phyloP scores from a whole-genome alignment of 2,888 invertebrate genomes.

The Horisme vitalbata region DNA sequence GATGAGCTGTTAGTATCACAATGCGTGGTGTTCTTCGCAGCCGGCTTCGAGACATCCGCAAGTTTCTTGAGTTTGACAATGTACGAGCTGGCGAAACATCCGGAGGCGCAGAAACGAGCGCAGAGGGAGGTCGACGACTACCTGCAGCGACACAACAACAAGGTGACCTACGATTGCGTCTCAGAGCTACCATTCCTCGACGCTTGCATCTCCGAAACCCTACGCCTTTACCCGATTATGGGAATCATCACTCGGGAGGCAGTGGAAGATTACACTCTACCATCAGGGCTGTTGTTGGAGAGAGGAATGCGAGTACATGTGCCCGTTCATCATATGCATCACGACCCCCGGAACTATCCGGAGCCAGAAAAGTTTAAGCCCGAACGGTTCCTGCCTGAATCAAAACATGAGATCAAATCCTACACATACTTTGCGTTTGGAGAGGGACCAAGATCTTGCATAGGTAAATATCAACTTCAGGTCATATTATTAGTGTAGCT shows the following conservation, averaged over 20 bases:
- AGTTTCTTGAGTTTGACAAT: constrained; percentile 43
- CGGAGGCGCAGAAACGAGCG: constrained; percentile 38
- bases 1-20: constrained; percentile 73
- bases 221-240: constrained; percentile 48
- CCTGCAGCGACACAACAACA: constrained; percentile 34
- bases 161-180: constrained; percentile 44
- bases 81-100: constrained; percentile 49
- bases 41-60: constrained; percentile 54
- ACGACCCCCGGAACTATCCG: constrained; percentile 72
- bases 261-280: constrained; percentile 50
- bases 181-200: constrained; percentile 46
- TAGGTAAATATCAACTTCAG: constrained; percentile 64
- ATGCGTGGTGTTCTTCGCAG: constrained; percentile 69
- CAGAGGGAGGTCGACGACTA: constrained; percentile 48
- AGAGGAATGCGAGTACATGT: constrained; percentile 48
- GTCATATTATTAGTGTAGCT: no score
- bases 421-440: constrained; percentile 76
- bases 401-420: constrained; percentile 58
- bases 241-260: constrained; percentile 43
- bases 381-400: constrained; percentile 79
- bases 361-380: constrained; percentile 79
- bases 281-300: constrained; percentile 46
- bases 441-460: constrained; percentile 81
- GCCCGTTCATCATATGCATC: constrained; percentile 43
- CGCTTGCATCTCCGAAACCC: constrained; percentile 46